Evolutionary conservation across 2,113 vertebrate species (phyloP), one percentile per base, ranked within the genome.

Genomic region (Chloropsis hardwickii): DNA sequence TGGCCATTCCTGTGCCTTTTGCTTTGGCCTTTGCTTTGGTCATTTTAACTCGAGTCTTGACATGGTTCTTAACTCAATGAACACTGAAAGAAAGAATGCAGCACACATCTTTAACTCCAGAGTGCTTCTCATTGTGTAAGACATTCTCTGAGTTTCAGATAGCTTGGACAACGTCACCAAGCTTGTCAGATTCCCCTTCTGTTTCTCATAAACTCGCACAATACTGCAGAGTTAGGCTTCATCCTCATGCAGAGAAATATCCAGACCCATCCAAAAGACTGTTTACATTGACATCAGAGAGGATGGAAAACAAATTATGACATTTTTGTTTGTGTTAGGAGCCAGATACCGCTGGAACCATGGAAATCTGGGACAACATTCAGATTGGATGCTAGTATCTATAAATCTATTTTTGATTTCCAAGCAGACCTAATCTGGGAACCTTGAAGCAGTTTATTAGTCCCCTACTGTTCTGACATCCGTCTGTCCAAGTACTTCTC

Each of bases 221-320:
- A 64, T 80, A 4, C 74, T 45, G 42, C 78, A 29, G 74, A 70
- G 74, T 37, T 78, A 39, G 60, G 60, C 80, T 92, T 56, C 67
- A n/a, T 72, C 56, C 35, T 90, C 67, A 62, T 6, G 40, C 51
- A 33, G 79, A 77, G 78, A 90, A 88, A 81, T 11, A 91, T 11
- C 81, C 85, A 96, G 35, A 86, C 19, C 64, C 64, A 74, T 92
- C 85, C 94, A 95, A 88, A 93, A 78, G 39, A 86, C 17, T 88
- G 87, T 90, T 97, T 97, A 92, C 88, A 60, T 86, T 94, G 67
- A 93, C 87, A 90, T 94, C 85, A 91, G 90, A 95, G 50, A n/a
- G 33, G 24, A 71, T 64, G 81, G 79, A 86, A 96, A 96, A 95
- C 74, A 97, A 96, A 91, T 96, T 29, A 74, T 13, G 15, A 85